Base-by-base conservation (phyloP, 1,140 invertebrate genomes). In the Kradibia gibbosae region DNA sequence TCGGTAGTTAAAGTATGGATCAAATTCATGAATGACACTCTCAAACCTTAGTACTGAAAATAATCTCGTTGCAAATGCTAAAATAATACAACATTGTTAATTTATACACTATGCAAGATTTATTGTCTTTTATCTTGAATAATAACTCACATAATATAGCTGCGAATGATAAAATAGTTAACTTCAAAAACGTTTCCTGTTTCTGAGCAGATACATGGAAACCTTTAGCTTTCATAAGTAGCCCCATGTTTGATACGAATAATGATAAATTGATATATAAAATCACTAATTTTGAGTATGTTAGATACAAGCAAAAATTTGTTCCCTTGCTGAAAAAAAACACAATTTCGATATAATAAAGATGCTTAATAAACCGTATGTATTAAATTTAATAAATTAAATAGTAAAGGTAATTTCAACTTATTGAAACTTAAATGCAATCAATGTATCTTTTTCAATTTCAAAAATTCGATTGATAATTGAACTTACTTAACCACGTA, bases 1-100 rank as follows among this genome's bases (percentile, higher is more conserved):
- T 86, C 98, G 94, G 90, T 99, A 99, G 92, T 99, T 99, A 89
- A 99, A 99, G 89, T 99, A 99, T 1, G 98, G 98, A 95, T 99
- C 98, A 92, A 99, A 99, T 91, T 99, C 98, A 92, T 99, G 98
- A 86, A 99, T 99, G 8, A 99, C 98, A 91, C 97, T 98, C 91
- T 99, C 98, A 91, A 98, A 99, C 67, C 98, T 93, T 75, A 99
- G 91, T n/a, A 99, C 98, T 31, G 98, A 99, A 90, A 99, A 99
- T 25, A 99, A 91, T 79, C 98, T 93, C 25, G 96, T 98, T 45
- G 97, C 97, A 93, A 99, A 99, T 57, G 98, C 98, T 99, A 91
- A 82, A 94, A 87, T 83, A 83, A 79, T 81, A 77, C 80, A 76
- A 60, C n/a, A 76, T 80, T 39, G 17, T 82, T 74, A 5, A 67